These are phyloP conservation scores for Eupeodes latifasciatus DNA, from an alignment of 2,888 invertebrate genomes.

Conservation along the genomic window DNA sequence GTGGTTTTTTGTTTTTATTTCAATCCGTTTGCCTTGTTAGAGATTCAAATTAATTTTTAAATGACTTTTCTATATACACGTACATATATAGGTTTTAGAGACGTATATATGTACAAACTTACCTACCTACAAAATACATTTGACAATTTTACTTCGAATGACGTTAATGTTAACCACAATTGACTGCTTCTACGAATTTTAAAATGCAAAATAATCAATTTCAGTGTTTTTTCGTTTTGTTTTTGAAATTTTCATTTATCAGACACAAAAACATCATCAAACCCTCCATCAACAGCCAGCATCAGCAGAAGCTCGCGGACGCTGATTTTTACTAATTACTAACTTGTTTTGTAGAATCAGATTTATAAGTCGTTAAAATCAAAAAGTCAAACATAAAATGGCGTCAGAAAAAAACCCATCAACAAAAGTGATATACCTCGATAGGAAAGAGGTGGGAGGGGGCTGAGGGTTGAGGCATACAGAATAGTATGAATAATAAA, in stretches of 20 bases:
- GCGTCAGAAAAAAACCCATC: conserved; percentile 27
- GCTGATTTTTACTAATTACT: conserved; percentile 52
- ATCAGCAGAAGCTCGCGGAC: neutral
- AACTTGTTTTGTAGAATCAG: conserved; percentile 46
- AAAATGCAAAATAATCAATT: conserved; percentile 25
- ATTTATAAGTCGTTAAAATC: conserved; percentile 27
- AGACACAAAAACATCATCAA: conserved; percentile 12
- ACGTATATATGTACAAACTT: neutral
- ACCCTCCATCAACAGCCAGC: neutral
- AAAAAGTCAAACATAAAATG: conserved; percentile 31
- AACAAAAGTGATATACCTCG: neutral
- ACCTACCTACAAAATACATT: conserved; percentile 9
- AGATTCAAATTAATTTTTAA: conserved; percentile 20
- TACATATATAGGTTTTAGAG: too few species aligned
- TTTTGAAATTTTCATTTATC: conserved; percentile 28
- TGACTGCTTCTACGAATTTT: conserved; percentile 16
- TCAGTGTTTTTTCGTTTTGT: neutral
- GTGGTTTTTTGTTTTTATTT: neutral
- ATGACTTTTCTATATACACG: neutral
- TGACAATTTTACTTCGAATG: neutral
- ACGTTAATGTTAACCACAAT: conserved; percentile 11
- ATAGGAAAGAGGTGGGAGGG: too few species aligned
- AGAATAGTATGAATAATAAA: conserved; percentile 33
- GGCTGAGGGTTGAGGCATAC: too few species aligned
- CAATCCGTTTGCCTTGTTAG: conserved; percentile 22